Evolutionary conservation across 2,888 invertebrate genomes (phyloP), one percentile per base, ranked within the genome.

Genomic region (Cybosia mesomella): DNA sequence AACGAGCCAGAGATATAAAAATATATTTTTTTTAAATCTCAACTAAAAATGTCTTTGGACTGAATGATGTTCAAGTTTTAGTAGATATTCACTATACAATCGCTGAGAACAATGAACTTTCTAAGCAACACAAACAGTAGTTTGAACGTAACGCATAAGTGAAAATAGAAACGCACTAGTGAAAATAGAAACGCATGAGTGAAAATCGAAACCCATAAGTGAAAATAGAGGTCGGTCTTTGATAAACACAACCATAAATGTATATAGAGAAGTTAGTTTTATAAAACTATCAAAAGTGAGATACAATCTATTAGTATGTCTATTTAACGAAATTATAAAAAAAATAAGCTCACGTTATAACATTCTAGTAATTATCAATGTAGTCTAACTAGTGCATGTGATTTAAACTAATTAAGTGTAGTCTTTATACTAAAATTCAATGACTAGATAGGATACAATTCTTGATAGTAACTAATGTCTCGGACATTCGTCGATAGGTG

Each of bases 301-400:
- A 79, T 71, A 49, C 67, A 36, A 65, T 67, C 39, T 54, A 53
- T 60, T 69, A 60, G 55, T 39, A 55, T 43, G 18, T 70, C 55
- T 62, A 65, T 58, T 11, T 55, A 22, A 61, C 10, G 49, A 69
- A 65, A 72, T 22, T 62, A 63, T 36, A 57, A 64, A 64, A 67
- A 70, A 61, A 66, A 39, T 70, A 72, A 76, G 80, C 80, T 80
- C 80, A 80, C 74, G 63, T 60, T n/a, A 58, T 75, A 74, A 80
- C 71, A 74, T 72, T 78, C 71, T 77, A 76, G 64, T 71, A 66
- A 67, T 66, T 74, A 76, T 77, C 61, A 58, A 71, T 75, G 73
- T 73, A 81, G 78, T 75, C 21, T 80, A 75, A 83, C 75, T 84
- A 82, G 79, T 82, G 83, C 81, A 82, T 83, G 84, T 85, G 79